Percentiles rank a stretch among this genome's conserved stretches.
phyloP scores from a whole-genome alignment of 2,888 invertebrate species.

The Nephrotoma appendiculata region DNA sequence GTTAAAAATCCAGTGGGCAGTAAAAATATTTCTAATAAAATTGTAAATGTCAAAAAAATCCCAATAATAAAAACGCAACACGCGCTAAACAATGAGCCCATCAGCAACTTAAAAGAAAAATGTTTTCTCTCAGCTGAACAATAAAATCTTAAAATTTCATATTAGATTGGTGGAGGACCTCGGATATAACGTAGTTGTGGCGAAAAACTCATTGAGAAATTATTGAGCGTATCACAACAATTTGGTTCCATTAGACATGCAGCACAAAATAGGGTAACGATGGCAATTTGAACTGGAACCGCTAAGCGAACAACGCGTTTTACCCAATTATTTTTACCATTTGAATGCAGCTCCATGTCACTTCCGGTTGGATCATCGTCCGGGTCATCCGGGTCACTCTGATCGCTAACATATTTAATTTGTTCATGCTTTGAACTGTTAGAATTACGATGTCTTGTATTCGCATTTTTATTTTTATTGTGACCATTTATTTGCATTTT shows the following conservation, averaged over 20 bases:
- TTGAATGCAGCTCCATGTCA: not conserved
- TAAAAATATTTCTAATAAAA: not conserved
- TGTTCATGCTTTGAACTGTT: not conserved
- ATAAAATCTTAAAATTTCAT: not conserved
- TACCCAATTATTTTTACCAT: constrained; percentile 32
- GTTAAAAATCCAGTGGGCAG: not conserved
- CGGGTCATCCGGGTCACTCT: constrained; percentile 15
- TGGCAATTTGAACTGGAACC: constrained; percentile 53
- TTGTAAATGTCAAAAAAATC: not conserved
- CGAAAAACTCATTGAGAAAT: constrained; percentile 51
- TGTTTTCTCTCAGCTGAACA: not conserved
- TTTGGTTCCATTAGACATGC: constrained; percentile 57
- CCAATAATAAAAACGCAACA: not conserved
- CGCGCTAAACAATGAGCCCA: not conserved
- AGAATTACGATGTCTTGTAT: not conserved
- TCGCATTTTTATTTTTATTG: not conserved
- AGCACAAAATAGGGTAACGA: constrained; percentile 52
- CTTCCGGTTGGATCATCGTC: constrained; percentile 18
- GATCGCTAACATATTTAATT: not conserved
- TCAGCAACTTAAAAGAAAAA: not conserved
- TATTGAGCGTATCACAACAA: constrained; percentile 61
- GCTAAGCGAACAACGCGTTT: constrained; percentile 55
- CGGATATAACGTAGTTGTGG: constrained; percentile 61
- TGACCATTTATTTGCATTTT: not conserved
- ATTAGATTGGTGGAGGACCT: constrained; percentile 60